Evolutionary conservation across 2,113 vertebrate species (phyloP).

Genomic region (Catharus bicknelli): DNA sequence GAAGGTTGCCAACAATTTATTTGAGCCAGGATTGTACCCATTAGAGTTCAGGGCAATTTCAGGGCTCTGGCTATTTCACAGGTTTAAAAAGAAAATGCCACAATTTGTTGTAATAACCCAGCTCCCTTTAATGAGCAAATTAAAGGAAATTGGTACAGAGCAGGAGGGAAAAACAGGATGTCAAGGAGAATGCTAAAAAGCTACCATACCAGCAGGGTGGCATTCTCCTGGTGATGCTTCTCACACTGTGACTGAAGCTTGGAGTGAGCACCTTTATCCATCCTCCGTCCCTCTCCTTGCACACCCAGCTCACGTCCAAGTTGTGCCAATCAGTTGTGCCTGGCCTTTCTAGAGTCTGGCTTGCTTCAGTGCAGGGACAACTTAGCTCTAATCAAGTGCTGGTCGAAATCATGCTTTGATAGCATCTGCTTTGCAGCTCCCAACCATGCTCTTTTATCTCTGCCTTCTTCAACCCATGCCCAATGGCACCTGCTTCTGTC

Average conservation of each 20-base stretch:
- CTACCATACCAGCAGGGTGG: rapidly evolving
- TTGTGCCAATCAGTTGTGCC: background rate
- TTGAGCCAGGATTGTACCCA: slow-evolving; percentile 9
- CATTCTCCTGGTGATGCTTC: background rate
- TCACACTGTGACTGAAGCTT: rapidly evolving
- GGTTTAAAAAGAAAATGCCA: slow-evolving; percentile 39
- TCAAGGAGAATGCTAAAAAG: background rate
- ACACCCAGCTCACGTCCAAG: background rate
- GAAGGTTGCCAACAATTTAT: slow-evolving; percentile 2
- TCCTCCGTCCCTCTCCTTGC: background rate
- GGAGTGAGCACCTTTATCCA: background rate
- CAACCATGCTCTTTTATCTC: background rate
- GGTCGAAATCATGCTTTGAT: background rate
- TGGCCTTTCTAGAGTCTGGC: background rate
- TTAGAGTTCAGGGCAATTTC: background rate
- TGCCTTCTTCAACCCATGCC: background rate
- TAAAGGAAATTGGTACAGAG: background rate
- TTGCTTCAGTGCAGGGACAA: background rate
- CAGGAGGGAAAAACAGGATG: background rate
- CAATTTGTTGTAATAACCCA: slow-evolving; percentile 9
- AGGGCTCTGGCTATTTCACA: background rate
- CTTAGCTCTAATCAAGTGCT: background rate
- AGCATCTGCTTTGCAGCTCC: background rate
- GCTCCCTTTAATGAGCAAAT: slow-evolving; percentile 12
- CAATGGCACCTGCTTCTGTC: background rate